Evolutionary conservation across 30 jellyfish, hydroid and myxozoan genomes (phyloP), one percentile per base, ranked within the genome.

Genomic region (Phacellophora camtschatica): DNA sequence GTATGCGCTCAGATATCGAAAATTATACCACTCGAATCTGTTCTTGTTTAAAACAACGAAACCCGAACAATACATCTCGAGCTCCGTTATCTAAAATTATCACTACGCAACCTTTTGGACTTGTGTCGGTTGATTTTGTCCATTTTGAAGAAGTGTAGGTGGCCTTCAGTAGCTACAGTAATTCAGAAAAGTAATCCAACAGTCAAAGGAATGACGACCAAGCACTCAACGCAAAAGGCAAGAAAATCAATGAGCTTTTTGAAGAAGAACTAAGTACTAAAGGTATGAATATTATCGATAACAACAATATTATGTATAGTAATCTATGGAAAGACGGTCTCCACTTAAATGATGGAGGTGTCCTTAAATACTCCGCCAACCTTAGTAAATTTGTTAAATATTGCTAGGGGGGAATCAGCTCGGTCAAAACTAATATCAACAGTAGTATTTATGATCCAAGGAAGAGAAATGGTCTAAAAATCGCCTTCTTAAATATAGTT

Each of bases 141-240:
- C 20, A 7, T 70, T 45, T 0, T 74, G 49, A 51, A 71, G 48
- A 37, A 71, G 73, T 46, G 1, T 68, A 28, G 78, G 78, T 7
- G 84, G 78, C n/a, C 45, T 13, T 46, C 79, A 71, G 58, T 41
- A 71, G n/a, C n/a, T n/a, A n/a, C n/a, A n/a, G n/a, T n/a, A n/a
- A n/a, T n/a, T n/a, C n/a, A n/a, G n/a, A n/a, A n/a, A n/a, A n/a
- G n/a, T n/a, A n/a, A n/a, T n/a, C n/a, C n/a, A n/a, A n/a, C n/a
- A n/a, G n/a, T n/a, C n/a, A n/a, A n/a, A n/a, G n/a, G n/a, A n/a
- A n/a, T n/a, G n/a, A n/a, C n/a, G n/a, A n/a, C n/a, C n/a, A n/a
- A n/a, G n/a, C n/a, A n/a, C n/a, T n/a, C n/a, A n/a, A n/a, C n/a
- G n/a, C n/a, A n/a, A n/a, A n/a, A n/a, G n/a, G n/a, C n/a, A n/a